phyloP scores from a whole-genome alignment of 2,888 invertebrate genomes.

The Acrobasis consociella region DNA sequence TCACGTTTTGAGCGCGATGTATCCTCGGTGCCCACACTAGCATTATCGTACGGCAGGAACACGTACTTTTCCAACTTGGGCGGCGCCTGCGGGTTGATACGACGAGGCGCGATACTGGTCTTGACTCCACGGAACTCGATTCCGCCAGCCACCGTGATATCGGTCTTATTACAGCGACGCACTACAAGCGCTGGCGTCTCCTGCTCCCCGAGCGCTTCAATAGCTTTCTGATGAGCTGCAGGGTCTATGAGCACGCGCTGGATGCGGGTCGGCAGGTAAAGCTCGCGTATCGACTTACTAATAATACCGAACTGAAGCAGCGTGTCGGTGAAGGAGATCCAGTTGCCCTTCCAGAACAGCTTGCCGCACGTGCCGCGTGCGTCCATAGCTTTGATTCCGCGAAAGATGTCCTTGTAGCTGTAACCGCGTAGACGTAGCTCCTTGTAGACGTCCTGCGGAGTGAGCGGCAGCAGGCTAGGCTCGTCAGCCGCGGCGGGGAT shows the following conservation, averaged over 20 bases:
- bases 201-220: conserved; percentile 43
- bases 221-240: conserved; percentile 79
- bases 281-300: conserved; percentile 87
- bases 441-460: conserved; percentile 90
- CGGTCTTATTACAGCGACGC: conserved; percentile 86
- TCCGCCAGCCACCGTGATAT: conserved; percentile 90
- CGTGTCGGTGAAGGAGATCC: conserved; percentile 97
- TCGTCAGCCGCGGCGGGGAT: conserved; percentile 56
- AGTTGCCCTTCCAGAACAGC: conserved; percentile 94
- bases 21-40: conserved; percentile 75
- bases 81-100: conserved; percentile 88
- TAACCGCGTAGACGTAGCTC: conserved; percentile 93
- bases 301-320: conserved; percentile 97
- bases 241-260: conserved; percentile 93
- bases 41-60: conserved; percentile 89
- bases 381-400: conserved; percentile 90
- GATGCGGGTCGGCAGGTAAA: conserved; percentile 94
- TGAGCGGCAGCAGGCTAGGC: conserved; percentile 78
- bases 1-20: conserved; percentile 83
- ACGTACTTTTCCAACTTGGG: conserved; percentile 93
- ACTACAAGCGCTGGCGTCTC: conserved; percentile 84
- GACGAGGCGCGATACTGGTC: conserved; percentile 94
- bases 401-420: conserved; percentile 91
- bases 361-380: conserved; percentile 87
- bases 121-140: conserved; percentile 95